phyloP scores from a whole-genome alignment of 2,113 vertebrate genomes.

The Sterna hirundo region DNA sequence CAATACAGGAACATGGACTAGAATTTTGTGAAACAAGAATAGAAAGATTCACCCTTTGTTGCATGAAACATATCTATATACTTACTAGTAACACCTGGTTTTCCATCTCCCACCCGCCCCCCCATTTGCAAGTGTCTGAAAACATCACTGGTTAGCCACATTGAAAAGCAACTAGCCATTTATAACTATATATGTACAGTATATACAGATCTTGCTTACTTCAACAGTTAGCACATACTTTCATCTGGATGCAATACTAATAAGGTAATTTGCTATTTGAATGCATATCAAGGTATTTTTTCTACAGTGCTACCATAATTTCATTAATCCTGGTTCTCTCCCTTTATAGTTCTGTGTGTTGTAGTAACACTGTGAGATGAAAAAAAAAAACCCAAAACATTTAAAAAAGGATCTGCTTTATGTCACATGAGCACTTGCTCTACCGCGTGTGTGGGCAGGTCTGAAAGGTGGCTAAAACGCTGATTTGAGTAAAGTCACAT shows the following conservation, averaged over 20 bases:
- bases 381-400: background rate
- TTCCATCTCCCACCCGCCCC: background rate
- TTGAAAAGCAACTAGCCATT: constrained; percentile 61
- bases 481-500: background rate
- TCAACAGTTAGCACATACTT: background rate
- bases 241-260: background rate
- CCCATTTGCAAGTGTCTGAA: constrained; percentile 37
- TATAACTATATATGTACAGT: constrained; percentile 73
- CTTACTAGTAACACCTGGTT: constrained; percentile 10
- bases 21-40: constrained; percentile 28
- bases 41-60: constrained; percentile 49
- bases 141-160: constrained; percentile 64
- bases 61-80: constrained; percentile 32
- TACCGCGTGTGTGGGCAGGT: background rate
- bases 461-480: background rate
- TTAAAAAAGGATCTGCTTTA: background rate
- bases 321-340: background rate
- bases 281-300: background rate
- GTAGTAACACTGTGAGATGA: background rate
- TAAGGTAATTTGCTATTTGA: background rate
- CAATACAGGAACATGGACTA: constrained; percentile 48
- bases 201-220: constrained; percentile 66
- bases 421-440: background rate
- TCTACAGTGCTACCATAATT: background rate
- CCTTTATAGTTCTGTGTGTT: background rate